Base-by-base conservation (phyloP, 2,888 invertebrate genomes). In the Anticlea derivata region DNA sequence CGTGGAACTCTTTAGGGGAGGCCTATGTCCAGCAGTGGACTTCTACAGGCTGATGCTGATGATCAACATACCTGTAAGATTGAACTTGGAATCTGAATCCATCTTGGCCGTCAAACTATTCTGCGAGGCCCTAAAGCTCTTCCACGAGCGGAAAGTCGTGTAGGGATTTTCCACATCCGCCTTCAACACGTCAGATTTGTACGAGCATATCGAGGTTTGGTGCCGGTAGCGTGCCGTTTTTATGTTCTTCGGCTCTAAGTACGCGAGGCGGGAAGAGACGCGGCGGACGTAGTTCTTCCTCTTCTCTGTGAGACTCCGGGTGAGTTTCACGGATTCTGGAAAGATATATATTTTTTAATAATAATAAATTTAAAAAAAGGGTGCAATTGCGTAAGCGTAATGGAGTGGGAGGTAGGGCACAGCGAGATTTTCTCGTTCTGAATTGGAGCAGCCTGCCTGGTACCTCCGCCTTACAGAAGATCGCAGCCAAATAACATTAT, bases 281-380 rank as follows among this genome's bases (percentile, higher is more conserved):
- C 94, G 83, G 0, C 93, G 84, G 0, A 94, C 93, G 88, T 94
- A 94, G 63, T 92, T 92, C 70, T 94, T 94, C 0, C 94, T 83
- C 45, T 92, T 93, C 63, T 93, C 93, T 0, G 94, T 93, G 17
- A 93, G 73, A 60, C 89, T 91, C 27, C 92, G 79, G 1, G 91
- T 91, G 1, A 92, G 70, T 62, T 89, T 91, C 5, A 92, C 88
- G 35, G 92, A 92, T 64, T 91, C 91, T 90, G 81, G 1, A 75
- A 76, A 37, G 6, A 35, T 7, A 6, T 8, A 30, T 12, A 17
- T 4, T 3, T 3, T 17, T 17, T 17, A 17, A 17, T 17, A 2
- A 17, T 17, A 17, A 17, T 17, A 17, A 17, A 3, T 3, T 17
- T 17, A 17, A 3, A 17, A 17, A 17, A n/a, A n/a, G n/a, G n/a